These are phyloP conservation scores for Hofmannophila pseudospretella DNA, from an alignment of 2,888 invertebrate genomes.

Conservation along the genomic window DNA sequence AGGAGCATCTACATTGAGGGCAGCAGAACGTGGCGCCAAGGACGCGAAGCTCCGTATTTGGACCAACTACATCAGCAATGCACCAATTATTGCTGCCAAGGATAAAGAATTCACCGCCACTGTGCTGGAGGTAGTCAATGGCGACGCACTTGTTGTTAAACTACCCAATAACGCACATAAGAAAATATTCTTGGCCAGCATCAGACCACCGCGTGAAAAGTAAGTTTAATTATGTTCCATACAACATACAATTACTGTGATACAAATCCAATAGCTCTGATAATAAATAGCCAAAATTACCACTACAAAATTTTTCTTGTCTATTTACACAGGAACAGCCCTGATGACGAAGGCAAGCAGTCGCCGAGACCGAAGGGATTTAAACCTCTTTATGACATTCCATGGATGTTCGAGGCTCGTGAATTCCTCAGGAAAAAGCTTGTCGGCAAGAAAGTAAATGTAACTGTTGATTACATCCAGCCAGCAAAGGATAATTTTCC, in stretches of 20 bases:
- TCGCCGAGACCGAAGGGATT: slow-evolving; percentile 83
- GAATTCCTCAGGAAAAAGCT: slow-evolving; percentile 97
- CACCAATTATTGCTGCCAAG: slow-evolving; percentile 84
- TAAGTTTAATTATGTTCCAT: slow-evolving; percentile 35
- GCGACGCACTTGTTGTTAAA: slow-evolving; percentile 94
- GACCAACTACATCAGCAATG: slow-evolving; percentile 91
- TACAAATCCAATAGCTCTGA: background rate
- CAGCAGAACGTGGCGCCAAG: slow-evolving; percentile 92
- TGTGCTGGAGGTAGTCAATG: slow-evolving; percentile 94
- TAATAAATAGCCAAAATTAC: background rate
- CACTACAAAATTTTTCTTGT: background rate
- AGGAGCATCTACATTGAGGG: slow-evolving; percentile 88
- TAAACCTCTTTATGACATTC: slow-evolving; percentile 97
- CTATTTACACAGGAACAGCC: slow-evolving; percentile 46
- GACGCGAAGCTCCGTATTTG: slow-evolving; percentile 91
- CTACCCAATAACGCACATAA: slow-evolving; percentile 85
- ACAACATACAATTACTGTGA: background rate
- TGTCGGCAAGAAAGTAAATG: slow-evolving; percentile 95
- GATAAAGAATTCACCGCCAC: slow-evolving; percentile 90
- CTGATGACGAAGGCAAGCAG: slow-evolving; percentile 83
- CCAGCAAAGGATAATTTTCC: slow-evolving; percentile 95
- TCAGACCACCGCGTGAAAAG: slow-evolving; percentile 93
- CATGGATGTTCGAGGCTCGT: slow-evolving; percentile 98
- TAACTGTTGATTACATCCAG: slow-evolving; percentile 96
- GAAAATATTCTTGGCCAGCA: slow-evolving; percentile 97